phyloP scores from a whole-genome alignment of 2,797 vertebrate species.

The Lagodon rhomboides region DNA sequence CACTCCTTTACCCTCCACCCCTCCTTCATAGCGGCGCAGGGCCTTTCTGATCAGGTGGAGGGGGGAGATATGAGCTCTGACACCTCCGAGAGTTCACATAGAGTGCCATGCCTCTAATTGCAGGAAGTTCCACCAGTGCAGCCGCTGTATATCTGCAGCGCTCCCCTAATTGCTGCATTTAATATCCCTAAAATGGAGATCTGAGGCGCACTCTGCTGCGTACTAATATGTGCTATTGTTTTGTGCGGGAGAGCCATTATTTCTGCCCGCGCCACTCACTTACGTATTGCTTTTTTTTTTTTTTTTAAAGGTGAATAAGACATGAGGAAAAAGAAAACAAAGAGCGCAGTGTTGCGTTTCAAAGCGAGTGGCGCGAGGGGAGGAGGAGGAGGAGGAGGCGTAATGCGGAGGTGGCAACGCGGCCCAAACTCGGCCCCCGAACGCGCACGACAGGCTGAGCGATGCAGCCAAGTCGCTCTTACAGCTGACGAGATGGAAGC shows the following conservation, averaged over 20 bases:
- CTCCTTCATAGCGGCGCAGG: slow-evolving; percentile 66
- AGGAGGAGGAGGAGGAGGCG: slow-evolving; percentile 11
- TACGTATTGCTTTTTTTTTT: slow-evolving; percentile 25
- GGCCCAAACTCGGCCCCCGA: slow-evolving; percentile 29
- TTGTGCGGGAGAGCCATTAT: slow-evolving; percentile 62
- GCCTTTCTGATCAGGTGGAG: slow-evolving; percentile 87
- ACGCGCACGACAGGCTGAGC: slow-evolving; percentile 15
- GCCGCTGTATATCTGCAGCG: slow-evolving; percentile 68
- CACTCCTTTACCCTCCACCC: slow-evolving; percentile 72
- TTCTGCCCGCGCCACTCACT: slow-evolving; percentile 53
- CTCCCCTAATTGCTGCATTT: slow-evolving; percentile 84
- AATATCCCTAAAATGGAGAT: slow-evolving; percentile 84
- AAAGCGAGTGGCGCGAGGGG: slow-evolving; percentile 53
- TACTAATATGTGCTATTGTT: slow-evolving; percentile 68
- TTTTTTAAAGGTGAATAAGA: slow-evolving; percentile 56
- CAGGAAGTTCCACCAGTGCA: slow-evolving; percentile 77
- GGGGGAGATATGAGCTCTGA: slow-evolving; percentile 86
- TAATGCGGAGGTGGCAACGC: slow-evolving; percentile 9
- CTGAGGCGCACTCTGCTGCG: slow-evolving; percentile 64
- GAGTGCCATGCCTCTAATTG: slow-evolving; percentile 87
- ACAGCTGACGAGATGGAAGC: slow-evolving; percentile 60
- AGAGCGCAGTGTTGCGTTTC: slow-evolving; percentile 57
- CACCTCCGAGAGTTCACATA: slow-evolving; percentile 87
- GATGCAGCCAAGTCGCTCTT: slow-evolving; percentile 44
- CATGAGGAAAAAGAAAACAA: slow-evolving; percentile 50